These are phyloP conservation scores for Hyppa rectilinea DNA, from an alignment of 2,888 invertebrate genomes.

Conservation along the genomic window DNA sequence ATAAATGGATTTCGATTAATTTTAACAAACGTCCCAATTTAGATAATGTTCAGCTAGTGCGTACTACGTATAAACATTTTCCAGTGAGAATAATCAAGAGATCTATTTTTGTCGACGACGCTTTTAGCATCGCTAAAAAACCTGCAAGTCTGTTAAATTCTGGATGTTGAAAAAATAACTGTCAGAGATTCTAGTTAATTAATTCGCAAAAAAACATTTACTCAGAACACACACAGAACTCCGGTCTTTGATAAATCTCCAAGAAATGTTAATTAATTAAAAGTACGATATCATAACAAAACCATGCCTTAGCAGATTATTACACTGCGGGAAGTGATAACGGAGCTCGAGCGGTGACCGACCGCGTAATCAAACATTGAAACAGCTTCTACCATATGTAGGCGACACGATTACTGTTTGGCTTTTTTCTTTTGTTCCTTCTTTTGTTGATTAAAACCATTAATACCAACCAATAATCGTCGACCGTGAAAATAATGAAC, in stretches of 20 bases:
- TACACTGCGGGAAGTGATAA: conserved; percentile 75
- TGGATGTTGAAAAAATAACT: conserved; percentile 14
- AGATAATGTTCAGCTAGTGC: background rate
- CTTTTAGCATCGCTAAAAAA: conserved; percentile 10
- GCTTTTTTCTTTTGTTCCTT: conserved; percentile 55
- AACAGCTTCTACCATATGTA: conserved; percentile 74
- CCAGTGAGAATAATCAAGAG: conserved; percentile 27
- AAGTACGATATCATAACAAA: conserved; percentile 40
- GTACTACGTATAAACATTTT: conserved; percentile 26
- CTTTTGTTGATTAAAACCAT: conserved; percentile 40
- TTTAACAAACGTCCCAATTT: conserved; percentile 16
- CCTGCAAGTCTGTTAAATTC: conserved; percentile 6
- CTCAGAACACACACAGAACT: conserved; percentile 15
- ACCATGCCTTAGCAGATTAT: conserved; percentile 56
- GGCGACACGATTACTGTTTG: conserved; percentile 68
- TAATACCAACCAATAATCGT: conserved; percentile 2
- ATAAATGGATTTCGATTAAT: conserved; percentile 26
- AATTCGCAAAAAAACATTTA: conserved; percentile 16
- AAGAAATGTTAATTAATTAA: conserved; percentile 48
- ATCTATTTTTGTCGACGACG: conserved; percentile 8
- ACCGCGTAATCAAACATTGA: conserved; percentile 81
- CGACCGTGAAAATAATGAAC: background rate
- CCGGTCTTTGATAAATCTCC: conserved; percentile 27
- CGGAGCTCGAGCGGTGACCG: conserved; percentile 77
- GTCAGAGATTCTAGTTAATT: conserved; percentile 7